phyloP scores from a whole-genome alignment of 2,888 invertebrate genomes.

The Globia sparganii region DNA sequence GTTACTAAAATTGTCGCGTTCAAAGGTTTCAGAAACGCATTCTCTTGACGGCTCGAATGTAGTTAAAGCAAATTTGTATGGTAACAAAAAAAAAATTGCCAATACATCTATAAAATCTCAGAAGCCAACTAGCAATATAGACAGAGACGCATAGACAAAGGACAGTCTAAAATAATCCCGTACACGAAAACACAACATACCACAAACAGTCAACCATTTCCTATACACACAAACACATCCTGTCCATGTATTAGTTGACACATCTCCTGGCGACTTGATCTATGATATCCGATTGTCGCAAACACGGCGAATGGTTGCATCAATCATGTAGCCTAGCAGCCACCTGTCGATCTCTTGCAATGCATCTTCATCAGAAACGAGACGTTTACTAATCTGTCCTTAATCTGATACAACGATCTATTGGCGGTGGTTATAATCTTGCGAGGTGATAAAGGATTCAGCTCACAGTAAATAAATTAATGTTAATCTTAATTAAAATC shows the following conservation, averaged over 20 bases:
- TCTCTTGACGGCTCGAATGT: background rate
- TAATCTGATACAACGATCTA: conserved; percentile 74
- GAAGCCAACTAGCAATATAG: background rate
- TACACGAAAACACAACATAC: conserved; percentile 23
- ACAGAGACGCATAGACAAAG: background rate
- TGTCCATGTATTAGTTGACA: conserved; percentile 54
- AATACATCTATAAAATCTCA: background rate
- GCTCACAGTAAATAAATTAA: background rate
- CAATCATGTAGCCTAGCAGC: conserved; percentile 80
- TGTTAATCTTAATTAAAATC: background rate
- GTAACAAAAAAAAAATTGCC: background rate
- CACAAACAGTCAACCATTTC: conserved; percentile 23
- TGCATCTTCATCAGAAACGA: conserved; percentile 83
- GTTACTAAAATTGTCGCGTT: background rate
- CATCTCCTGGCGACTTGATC: conserved; percentile 57
- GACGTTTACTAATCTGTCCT: conserved; percentile 80
- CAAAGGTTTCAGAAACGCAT: background rate
- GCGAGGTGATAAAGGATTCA: background rate
- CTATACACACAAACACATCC: conserved; percentile 11
- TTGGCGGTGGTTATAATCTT: conserved; percentile 32
- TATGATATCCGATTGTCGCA: conserved; percentile 59
- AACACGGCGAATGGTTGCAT: conserved; percentile 71
- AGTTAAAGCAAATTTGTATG: background rate
- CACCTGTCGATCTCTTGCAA: conserved; percentile 86
- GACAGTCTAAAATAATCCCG: background rate